Conservation (phyloP, 2,888 invertebrate genomes). For the Troilus luridus region DNA sequence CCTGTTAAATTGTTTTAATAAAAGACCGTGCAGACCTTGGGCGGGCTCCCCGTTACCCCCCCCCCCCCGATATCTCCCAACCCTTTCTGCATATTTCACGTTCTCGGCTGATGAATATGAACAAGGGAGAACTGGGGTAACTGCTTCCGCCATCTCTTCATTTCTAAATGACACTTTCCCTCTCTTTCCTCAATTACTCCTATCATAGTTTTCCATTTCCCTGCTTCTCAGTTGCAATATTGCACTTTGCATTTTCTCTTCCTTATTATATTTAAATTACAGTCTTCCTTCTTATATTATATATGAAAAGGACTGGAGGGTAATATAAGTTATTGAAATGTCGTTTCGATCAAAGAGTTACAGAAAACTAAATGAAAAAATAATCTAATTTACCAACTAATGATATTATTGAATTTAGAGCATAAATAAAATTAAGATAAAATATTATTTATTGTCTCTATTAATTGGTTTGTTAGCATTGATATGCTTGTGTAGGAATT, state of each 20-base stretch:
- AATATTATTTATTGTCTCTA: no score
- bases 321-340: no score
- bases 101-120: constrained; percentile 30
- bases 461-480: no score
- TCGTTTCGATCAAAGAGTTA: no score
- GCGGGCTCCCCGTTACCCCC: background rate
- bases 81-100: background rate
- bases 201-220: background rate
- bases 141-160: constrained; percentile 1
- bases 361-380: no score
- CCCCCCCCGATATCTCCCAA: background rate
- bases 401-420: no score
- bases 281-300: background rate
- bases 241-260: background rate
- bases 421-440: no score
- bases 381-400: no score
- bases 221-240: background rate
- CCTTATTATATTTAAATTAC: background rate
- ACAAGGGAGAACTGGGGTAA: background rate
- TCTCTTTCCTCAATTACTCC: constrained; percentile 13
- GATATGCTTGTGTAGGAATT: no score
- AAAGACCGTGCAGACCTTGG: background rate
- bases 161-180: constrained; percentile 25
- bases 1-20: constrained; percentile 25
- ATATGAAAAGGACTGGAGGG: no score